Percentiles rank a stretch among this genome's conserved stretches.
Conservation (phyloP, 1,140 invertebrate species). For the Microplitis demolitor region DNA sequence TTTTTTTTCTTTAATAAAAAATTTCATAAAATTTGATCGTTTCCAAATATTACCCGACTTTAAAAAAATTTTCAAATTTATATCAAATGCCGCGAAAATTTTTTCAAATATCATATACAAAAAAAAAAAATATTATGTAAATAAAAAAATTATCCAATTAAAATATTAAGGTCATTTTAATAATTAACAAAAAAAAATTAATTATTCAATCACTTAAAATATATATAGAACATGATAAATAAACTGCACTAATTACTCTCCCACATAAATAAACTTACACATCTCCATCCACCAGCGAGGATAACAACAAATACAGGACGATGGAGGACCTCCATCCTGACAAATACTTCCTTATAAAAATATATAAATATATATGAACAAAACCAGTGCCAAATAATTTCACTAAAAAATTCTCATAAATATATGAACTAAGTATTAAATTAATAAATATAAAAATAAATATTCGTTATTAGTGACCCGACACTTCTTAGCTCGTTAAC, state of each 20-base stretch:
- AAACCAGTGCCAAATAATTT: no score
- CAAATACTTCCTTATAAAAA: background rate
- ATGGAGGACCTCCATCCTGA: conserved; percentile 43
- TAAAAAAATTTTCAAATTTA: no score
- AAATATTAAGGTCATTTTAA: background rate
- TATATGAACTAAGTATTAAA: no score
- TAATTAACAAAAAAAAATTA: background rate
- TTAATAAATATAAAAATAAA: background rate
- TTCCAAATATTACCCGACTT: no score
- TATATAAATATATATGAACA: background rate
- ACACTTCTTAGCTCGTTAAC: conserved; percentile 38
- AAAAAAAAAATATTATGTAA: no score
- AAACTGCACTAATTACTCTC: background rate
- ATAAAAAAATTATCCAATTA: no score
- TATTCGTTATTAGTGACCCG: conserved; percentile 11
- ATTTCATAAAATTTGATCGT: no score
- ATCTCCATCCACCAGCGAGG: conserved; percentile 29
- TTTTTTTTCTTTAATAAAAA: no score
- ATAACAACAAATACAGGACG: conserved; percentile 38
- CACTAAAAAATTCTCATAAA: background rate
- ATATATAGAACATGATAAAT: background rate
- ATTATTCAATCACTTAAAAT: background rate
- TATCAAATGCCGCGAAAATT: no score
- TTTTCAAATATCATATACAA: no score
- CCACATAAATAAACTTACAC: conserved; percentile 38